Evolutionary conservation across 2,113 vertebrate species (phyloP).

Genomic region (Grammomys surdaster): DNA sequence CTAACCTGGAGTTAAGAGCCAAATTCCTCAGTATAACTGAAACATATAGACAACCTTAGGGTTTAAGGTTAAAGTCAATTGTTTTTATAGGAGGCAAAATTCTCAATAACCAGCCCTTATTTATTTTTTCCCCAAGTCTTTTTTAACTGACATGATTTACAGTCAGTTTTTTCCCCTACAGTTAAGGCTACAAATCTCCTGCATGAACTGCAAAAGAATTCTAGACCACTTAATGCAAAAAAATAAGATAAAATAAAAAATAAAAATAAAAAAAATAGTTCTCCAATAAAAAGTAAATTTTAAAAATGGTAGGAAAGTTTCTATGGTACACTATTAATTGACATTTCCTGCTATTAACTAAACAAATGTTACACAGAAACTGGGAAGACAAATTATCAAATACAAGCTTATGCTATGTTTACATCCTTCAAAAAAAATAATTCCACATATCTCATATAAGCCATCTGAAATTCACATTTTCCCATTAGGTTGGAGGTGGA

Average conservation of each 20-base stretch:
- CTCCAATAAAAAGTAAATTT: constrained; percentile 83
- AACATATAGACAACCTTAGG: constrained; percentile 64
- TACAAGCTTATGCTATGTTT: constrained; percentile 84
- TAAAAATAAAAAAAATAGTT: constrained; percentile 73
- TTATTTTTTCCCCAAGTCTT: constrained; percentile 39
- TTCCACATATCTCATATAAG: constrained; percentile 75
- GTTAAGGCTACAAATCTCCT: constrained; percentile 82
- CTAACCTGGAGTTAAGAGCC: constrained; percentile 65
- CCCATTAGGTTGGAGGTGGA: constrained; percentile 94
- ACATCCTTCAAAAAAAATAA: constrained; percentile 86
- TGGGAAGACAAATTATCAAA: constrained; percentile 83
- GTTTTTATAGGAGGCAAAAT: constrained; percentile 68
- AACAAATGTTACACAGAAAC: constrained; percentile 84
- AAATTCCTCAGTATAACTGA: constrained; percentile 67
- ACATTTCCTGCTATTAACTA: constrained; percentile 79
- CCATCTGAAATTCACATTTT: constrained; percentile 76
- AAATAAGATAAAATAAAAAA: constrained; percentile 70
- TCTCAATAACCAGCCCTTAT: constrained; percentile 80
- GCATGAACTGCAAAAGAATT: constrained; percentile 79
- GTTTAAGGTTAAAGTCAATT: constrained; percentile 58
- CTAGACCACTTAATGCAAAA: constrained; percentile 81
- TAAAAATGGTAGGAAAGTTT: constrained; percentile 86
- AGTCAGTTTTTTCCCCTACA: constrained; percentile 76
- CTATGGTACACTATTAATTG: constrained; percentile 83
- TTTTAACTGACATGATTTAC: constrained; percentile 76